Evolutionary conservation across 2,888 invertebrate genomes (phyloP).

Genomic region (Elysia crispata): DNA sequence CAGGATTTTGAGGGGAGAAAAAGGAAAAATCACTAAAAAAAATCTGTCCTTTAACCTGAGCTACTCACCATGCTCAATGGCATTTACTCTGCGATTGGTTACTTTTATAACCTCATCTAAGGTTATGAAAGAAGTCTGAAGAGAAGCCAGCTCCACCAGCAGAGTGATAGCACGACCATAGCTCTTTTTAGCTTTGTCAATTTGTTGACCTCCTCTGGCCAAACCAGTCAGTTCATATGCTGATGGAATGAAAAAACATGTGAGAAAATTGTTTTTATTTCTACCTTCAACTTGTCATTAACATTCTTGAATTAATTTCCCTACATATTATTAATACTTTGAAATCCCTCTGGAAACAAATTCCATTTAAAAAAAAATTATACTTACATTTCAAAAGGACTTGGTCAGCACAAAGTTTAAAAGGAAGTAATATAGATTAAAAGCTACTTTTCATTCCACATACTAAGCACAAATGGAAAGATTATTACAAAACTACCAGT

Average conservation of each 20-base stretch:
- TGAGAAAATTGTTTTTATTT: background rate
- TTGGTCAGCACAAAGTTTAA: too few species aligned
- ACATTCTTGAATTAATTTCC: too few species aligned
- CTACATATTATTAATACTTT: too few species aligned
- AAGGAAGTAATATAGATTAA: too few species aligned
- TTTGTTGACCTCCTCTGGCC: constrained; percentile 97
- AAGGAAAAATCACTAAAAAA: background rate
- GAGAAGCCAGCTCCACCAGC: constrained; percentile 95
- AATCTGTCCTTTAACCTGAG: constrained; percentile 3
- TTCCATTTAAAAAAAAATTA: too few species aligned
- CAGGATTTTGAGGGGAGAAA: too few species aligned
- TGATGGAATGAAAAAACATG: constrained; percentile 50
- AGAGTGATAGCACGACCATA: constrained; percentile 94
- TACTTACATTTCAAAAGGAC: too few species aligned
- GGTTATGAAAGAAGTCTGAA: constrained; percentile 99
- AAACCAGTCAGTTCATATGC: constrained; percentile 96
- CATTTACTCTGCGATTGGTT: constrained; percentile 98
- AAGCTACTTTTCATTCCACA: too few species aligned
- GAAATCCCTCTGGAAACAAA: too few species aligned
- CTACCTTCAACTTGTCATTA: too few species aligned
- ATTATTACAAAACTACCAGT: too few species aligned
- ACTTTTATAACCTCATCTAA: constrained; percentile 99
- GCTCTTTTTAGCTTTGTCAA: constrained; percentile 97
- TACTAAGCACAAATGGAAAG: too few species aligned
- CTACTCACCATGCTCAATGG: constrained; percentile 94